phyloP scores from a whole-genome alignment of 2,888 invertebrate genomes.

The Caenorhabditis wallacei region DNA sequence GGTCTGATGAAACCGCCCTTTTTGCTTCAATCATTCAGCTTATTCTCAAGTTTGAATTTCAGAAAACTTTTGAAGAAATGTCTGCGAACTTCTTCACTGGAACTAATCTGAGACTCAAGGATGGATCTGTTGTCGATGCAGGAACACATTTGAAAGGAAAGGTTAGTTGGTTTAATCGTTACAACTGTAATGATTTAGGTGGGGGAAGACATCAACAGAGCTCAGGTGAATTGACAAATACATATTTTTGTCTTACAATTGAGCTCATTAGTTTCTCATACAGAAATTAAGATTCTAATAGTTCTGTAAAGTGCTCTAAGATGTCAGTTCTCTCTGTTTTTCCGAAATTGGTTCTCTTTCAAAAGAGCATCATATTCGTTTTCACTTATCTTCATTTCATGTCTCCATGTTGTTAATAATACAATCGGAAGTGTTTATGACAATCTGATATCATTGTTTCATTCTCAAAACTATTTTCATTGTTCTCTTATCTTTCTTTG shows the following conservation, averaged over 20 bases:
- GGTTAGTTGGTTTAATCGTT: conserved; percentile 31
- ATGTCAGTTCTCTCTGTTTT: too few species aligned
- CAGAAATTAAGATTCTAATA: too few species aligned
- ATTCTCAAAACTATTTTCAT: neutral
- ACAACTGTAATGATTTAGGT: too few species aligned
- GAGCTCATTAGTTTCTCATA: too few species aligned
- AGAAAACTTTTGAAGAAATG: neutral
- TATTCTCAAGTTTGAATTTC: conserved; percentile 3
- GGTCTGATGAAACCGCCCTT: conserved; percentile 59
- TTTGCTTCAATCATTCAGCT: conserved; percentile 39
- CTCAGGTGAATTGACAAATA: too few species aligned
- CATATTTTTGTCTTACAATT: too few species aligned
- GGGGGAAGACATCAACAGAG: too few species aligned
- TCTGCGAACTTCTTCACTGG: conserved; percentile 52
- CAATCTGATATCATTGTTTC: neutral
- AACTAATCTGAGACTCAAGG: conserved; percentile 52
- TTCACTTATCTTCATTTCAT: too few species aligned
- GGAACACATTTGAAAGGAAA: conserved; percentile 61
- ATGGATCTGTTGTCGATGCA: conserved; percentile 56
- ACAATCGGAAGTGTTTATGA: conserved; percentile 12
- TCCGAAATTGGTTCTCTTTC: too few species aligned
- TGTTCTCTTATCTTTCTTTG: too few species aligned
- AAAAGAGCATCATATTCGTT: too few species aligned
- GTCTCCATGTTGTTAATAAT: neutral
- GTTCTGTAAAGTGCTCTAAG: too few species aligned